Conservation (phyloP, 2,113 vertebrate genomes). For the Centropus unirufus region DNA sequence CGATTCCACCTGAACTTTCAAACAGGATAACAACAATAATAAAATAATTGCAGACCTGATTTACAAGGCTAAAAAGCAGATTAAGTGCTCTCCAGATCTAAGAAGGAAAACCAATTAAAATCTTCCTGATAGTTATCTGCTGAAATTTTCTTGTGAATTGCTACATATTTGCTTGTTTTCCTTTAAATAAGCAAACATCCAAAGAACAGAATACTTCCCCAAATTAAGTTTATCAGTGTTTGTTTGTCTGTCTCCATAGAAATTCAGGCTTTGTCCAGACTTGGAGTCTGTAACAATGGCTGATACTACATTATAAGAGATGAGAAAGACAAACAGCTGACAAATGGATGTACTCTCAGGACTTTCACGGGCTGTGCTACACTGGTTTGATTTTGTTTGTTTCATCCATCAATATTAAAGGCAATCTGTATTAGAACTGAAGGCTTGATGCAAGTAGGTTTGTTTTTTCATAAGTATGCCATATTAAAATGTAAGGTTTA, state of each 20-base stretch:
- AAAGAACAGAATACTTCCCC: slow-evolving; percentile 28
- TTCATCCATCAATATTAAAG: background rate
- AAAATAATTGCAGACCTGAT: background rate
- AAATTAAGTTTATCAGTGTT: slow-evolving; percentile 22
- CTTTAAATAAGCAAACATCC: slow-evolving; percentile 4
- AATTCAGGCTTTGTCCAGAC: background rate
- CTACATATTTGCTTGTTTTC: background rate
- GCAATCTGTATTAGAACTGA: background rate
- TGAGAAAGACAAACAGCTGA: background rate
- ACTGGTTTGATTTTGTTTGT: background rate
- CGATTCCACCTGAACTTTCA: background rate
- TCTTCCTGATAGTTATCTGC: background rate
- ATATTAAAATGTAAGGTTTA: background rate
- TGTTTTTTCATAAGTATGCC: background rate
- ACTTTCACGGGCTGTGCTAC: background rate
- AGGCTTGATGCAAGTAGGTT: background rate
- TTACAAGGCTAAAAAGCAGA: slow-evolving; percentile 1
- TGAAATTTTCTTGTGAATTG: background rate
- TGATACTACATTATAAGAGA: background rate
- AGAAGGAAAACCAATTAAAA: background rate
- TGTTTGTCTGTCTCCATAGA: slow-evolving; percentile 59
- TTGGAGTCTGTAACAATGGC: background rate
- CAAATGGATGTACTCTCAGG: background rate
- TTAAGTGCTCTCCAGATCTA: background rate
- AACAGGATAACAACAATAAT: background rate